Evolutionary conservation across 2,888 invertebrate genomes (phyloP).

Genomic region (Frankliniella intonsa): DNA sequence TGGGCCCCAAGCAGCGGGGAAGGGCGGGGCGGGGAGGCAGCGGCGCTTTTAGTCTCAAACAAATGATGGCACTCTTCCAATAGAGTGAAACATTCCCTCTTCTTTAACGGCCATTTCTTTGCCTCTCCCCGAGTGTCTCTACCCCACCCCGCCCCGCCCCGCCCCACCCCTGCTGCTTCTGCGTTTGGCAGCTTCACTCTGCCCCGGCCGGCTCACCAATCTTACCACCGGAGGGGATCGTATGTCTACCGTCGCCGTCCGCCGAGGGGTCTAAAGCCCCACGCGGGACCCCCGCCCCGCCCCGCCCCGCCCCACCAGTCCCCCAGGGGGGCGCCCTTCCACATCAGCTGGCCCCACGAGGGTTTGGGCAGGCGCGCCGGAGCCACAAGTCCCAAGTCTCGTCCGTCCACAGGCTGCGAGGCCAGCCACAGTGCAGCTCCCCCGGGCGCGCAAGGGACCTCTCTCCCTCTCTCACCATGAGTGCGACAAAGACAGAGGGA

Average conservation of each 20-base stretch:
- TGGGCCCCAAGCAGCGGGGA: neutral
- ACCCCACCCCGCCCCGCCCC: neutral
- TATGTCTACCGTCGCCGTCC: neutral
- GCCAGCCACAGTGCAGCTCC: neutral
- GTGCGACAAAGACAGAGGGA: too few relatives aligned
- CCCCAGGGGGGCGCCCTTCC: neutral
- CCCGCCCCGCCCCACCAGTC: neutral
- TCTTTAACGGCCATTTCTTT: neutral
- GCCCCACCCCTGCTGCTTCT: neutral
- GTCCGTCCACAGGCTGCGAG: neutral
- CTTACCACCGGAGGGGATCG: neutral
- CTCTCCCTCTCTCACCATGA: too few relatives aligned
- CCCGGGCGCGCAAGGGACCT: too few relatives aligned
- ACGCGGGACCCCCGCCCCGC: neutral
- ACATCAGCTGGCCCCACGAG: neutral
- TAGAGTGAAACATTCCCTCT: neutral
- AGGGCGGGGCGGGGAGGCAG: neutral
- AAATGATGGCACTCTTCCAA: conserved; percentile 17
- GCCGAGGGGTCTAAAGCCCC: neutral
- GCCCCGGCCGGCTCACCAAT: neutral
- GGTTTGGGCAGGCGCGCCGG: neutral
- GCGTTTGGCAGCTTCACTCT: neutral
- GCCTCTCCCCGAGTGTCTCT: neutral
- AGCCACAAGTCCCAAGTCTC: neutral
- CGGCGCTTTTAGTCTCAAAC: neutral